Evolutionary conservation across 1,140 invertebrate genomes (phyloP).

Genomic region (Littorina saxatilis): DNA sequence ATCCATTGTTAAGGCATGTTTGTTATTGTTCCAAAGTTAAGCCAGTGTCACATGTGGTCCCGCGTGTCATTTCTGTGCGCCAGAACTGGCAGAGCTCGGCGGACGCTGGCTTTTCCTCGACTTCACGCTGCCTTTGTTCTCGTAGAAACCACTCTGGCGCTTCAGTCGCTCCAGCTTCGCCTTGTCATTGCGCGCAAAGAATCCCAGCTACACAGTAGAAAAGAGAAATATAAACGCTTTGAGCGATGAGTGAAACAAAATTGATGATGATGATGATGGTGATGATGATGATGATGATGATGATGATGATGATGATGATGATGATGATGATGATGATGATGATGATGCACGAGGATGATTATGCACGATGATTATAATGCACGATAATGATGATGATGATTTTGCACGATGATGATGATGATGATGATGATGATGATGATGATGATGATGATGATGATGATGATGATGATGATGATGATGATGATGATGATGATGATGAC

Average conservation of each 20-base stretch:
- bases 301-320: neutral
- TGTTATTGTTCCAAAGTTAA: too few species aligned
- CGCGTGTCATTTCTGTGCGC: too few species aligned
- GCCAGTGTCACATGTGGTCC: too few species aligned
- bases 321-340: neutral
- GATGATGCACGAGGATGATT: neutral
- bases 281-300: neutral
- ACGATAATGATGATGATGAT: neutral
- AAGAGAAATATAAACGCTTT: neutral
- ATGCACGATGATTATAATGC: neutral
- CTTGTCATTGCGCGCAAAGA: slow-evolving; percentile 36
- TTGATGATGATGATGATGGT: neutral
- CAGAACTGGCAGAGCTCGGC: neutral
- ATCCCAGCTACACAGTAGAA: neutral
- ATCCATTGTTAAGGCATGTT: too few species aligned
- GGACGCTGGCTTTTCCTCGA: neutral
- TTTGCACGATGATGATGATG: too few species aligned
- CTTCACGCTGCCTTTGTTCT: neutral
- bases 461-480: too few species aligned
- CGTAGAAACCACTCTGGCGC: slow-evolving; percentile 32
- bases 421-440: too few species aligned
- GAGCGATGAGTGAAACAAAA: neutral
- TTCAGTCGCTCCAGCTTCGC: slow-evolving; percentile 33
- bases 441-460: too few species aligned
- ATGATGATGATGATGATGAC: too few species aligned